These are phyloP conservation scores for Premnoplex brunnescens DNA, from an alignment of 2,797 vertebrate genomes.

Conservation along the genomic window DNA sequence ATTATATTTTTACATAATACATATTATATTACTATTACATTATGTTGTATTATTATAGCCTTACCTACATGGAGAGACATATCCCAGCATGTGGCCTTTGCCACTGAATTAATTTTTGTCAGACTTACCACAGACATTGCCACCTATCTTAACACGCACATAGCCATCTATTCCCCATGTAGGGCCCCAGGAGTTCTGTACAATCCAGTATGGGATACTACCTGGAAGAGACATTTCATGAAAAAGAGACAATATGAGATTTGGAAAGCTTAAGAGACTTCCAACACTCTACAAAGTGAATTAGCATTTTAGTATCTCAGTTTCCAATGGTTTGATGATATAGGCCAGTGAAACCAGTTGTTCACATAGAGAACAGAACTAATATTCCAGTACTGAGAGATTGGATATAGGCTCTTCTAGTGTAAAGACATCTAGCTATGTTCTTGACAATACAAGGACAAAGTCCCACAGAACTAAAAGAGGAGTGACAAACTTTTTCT, in stretches of 20 bases:
- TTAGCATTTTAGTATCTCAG: not conserved
- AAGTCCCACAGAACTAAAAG: not conserved
- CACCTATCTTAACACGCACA: conserved; percentile 86
- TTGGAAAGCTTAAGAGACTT: not conserved
- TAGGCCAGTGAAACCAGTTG: not conserved
- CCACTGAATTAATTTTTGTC: not conserved
- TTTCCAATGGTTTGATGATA: not conserved
- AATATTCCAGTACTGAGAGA: not conserved
- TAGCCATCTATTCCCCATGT: conserved; percentile 88
- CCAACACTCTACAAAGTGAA: not conserved
- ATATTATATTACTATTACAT: not conserved
- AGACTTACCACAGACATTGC: conserved; percentile 87
- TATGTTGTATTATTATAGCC: not conserved
- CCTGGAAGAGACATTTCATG: conserved; percentile 66
- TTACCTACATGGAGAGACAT: not conserved
- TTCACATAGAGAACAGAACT: not conserved
- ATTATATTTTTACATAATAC: not conserved
- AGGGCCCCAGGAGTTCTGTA: conserved; percentile 90
- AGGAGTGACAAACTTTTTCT: not conserved
- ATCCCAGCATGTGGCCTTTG: not conserved
- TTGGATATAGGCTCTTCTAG: not conserved
- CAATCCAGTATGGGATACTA: conserved; percentile 88
- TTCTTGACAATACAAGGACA: not conserved
- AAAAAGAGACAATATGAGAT: not conserved
- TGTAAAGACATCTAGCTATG: rapidly evolving